Conservation (phyloP, 2,888 invertebrate species). For the Cephus sareptanus region DNA sequence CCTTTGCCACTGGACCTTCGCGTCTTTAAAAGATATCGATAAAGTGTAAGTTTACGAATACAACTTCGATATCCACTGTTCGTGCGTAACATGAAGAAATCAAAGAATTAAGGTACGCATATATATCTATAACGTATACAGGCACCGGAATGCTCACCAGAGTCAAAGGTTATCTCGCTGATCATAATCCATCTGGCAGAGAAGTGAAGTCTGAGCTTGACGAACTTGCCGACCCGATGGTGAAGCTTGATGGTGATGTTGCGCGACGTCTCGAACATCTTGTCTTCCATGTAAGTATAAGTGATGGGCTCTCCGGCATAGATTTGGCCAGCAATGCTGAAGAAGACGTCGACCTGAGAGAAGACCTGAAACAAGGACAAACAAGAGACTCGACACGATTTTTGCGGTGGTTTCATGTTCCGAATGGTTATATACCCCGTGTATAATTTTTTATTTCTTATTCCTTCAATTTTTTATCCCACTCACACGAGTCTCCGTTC, state of each 20-base stretch:
- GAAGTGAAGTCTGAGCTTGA: slow-evolving; percentile 82
- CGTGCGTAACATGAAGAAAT: not conserved
- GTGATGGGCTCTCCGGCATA: slow-evolving; percentile 82
- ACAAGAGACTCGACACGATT: not conserved
- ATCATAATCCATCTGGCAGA: slow-evolving; percentile 89
- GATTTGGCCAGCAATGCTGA: slow-evolving; percentile 83
- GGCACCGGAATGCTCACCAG: slow-evolving; percentile 69
- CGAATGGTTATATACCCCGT: not conserved
- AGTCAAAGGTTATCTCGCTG: slow-evolving; percentile 89
- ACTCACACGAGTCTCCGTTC: not conserved
- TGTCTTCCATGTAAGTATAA: slow-evolving; percentile 79
- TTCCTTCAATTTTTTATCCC: not conserved
- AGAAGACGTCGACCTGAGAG: slow-evolving; percentile 80
- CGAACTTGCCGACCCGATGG: slow-evolving; percentile 83
- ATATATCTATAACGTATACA: not conserved
- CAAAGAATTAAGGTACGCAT: not conserved
- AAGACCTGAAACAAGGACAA: slow-evolving; percentile 73
- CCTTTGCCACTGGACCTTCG: too few relatives aligned
- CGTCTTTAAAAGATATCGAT: not conserved
- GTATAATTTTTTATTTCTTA: not conserved
- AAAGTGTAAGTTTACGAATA: not conserved
- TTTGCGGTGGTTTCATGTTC: not conserved
- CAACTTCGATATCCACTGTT: not conserved
- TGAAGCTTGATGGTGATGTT: slow-evolving; percentile 86
- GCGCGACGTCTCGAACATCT: slow-evolving; percentile 82